phyloP scores from a whole-genome alignment of 2,113 vertebrate genomes.

The Petaurus breviceps region DNA sequence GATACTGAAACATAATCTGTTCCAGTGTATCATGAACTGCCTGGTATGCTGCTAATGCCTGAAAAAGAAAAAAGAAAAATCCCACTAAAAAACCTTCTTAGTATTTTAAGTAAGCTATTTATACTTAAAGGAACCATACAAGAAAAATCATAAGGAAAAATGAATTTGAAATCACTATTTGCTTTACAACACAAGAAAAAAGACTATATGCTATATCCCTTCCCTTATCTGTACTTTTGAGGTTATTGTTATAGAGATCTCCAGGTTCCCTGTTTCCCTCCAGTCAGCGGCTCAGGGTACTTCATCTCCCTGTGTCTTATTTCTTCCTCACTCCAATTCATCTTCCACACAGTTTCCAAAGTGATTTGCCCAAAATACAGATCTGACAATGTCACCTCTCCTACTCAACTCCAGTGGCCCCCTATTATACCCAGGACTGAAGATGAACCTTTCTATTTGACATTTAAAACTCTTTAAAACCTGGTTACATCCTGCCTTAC shows the following conservation, averaged over 20 bases:
- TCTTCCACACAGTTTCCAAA: no score
- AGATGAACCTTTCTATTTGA: no score
- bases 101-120: not conserved
- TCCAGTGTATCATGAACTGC: constrained; percentile 65
- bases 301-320: no score
- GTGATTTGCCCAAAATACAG: no score
- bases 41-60: constrained; percentile 70
- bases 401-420: no score
- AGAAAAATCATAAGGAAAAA: not conserved
- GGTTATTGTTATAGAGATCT: no score
- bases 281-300: no score
- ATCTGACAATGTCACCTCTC: no score
- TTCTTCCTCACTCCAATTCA: no score
- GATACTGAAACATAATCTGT: constrained; percentile 60
- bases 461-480: no score
- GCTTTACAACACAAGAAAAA: not conserved
- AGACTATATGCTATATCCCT: not conserved
- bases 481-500: not conserved
- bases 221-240: not conserved
- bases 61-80: constrained; percentile 46
- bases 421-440: no score
- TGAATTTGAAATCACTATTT: not conserved
- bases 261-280: no score
- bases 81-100: not conserved
- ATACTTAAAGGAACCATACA: not conserved